phyloP scores from a whole-genome alignment of 2,888 invertebrate genomes.

The Andrena bicolor region DNA sequence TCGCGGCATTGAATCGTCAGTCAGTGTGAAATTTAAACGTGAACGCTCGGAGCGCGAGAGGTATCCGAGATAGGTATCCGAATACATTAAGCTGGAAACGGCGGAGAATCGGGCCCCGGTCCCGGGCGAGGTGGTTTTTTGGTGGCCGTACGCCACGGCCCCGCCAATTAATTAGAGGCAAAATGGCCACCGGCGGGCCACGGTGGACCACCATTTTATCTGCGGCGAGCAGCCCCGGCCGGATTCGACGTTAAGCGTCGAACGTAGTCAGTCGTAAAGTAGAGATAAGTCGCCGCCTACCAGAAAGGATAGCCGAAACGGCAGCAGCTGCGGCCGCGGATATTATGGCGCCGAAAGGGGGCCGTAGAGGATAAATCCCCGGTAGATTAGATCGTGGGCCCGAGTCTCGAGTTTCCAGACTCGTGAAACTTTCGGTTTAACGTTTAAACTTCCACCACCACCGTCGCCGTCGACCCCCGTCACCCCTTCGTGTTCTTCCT shows the following conservation, averaged over 20 bases:
- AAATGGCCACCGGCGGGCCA: constrained; percentile 69
- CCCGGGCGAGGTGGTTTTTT: constrained; percentile 38
- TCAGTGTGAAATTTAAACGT: constrained; percentile 67
- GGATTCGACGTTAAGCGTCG: constrained; percentile 76
- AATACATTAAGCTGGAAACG: constrained; percentile 66
- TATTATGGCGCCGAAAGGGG: constrained; percentile 82
- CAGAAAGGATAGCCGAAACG: constrained; percentile 83
- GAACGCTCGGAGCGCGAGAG: constrained; percentile 41
- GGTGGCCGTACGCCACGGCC: constrained; percentile 62
- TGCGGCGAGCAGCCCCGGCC: constrained; percentile 69
- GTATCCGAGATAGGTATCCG: constrained; percentile 64
- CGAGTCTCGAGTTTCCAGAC: constrained; percentile 65
- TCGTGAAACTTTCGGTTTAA: constrained; percentile 61
- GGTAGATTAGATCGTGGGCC: constrained; percentile 80
- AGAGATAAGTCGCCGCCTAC: constrained; percentile 85
- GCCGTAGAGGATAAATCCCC: constrained; percentile 81
- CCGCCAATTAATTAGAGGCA: constrained; percentile 75
- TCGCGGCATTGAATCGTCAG: constrained; percentile 64
- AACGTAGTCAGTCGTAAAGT: constrained; percentile 83
- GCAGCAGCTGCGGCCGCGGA: constrained; percentile 77
- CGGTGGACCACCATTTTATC: constrained; percentile 76
- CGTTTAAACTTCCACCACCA: constrained; percentile 63
- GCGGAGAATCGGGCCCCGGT: constrained; percentile 6
- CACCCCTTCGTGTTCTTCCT: neutral
- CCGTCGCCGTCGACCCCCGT: neutral